Evolutionary conservation across 2,797 vertebrate genomes (phyloP).

Genomic region (Nannoperca australis): DNA sequence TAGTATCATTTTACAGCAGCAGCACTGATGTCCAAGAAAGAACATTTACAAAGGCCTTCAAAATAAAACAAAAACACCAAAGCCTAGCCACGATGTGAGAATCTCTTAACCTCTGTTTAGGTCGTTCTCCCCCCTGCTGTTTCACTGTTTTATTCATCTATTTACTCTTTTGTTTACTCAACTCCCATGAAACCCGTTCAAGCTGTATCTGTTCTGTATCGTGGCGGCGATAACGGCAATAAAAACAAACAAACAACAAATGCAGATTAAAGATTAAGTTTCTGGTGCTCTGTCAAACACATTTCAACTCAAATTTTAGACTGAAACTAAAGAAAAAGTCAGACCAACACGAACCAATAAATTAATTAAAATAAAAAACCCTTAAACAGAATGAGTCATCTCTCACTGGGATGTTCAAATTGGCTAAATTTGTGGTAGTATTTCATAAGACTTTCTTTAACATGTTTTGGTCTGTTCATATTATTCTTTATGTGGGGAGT

Average conservation of each 20-base stretch:
- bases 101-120: constrained; percentile 35
- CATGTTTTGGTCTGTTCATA: constrained; percentile 2
- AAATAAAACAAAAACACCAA: constrained; percentile 17
- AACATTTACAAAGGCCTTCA: constrained; percentile 2
- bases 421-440: constrained; percentile 6
- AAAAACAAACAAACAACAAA: constrained; percentile 45
- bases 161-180: constrained; percentile 2
- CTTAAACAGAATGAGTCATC: constrained; percentile 8
- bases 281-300: constrained; percentile 15
- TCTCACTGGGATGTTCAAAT: neutral
- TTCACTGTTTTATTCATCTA: constrained; percentile 43
- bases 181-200: constrained; percentile 29
- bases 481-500: neutral
- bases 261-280: constrained; percentile 39
- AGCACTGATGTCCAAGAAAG: neutral
- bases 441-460: constrained; percentile 4
- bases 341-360: constrained; percentile 15
- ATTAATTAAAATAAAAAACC: constrained; percentile 19
- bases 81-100: neutral
- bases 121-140: neutral
- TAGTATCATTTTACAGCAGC: neutral
- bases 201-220: constrained; percentile 22
- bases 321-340: constrained; percentile 11
- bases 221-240: constrained; percentile 13
- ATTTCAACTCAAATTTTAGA: constrained; percentile 22